phyloP scores from a whole-genome alignment of 1,140 invertebrate species.

The Papilio polyxenes region DNA sequence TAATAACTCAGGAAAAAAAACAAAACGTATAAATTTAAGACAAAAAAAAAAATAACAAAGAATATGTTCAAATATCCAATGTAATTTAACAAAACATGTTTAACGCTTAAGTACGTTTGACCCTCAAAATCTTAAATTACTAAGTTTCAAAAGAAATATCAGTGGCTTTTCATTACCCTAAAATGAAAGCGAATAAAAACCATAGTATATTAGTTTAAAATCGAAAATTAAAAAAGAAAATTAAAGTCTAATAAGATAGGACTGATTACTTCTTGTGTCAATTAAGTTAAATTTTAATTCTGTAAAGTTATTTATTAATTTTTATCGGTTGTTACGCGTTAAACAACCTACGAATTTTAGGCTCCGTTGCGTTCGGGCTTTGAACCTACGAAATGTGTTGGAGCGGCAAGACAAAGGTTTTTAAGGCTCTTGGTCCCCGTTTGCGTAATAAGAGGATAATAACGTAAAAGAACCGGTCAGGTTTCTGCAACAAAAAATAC shows the following conservation, averaged over 20 bases:
- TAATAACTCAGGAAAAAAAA: too few relatives aligned
- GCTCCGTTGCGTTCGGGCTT: constrained; percentile 65
- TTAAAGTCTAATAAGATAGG: not conserved
- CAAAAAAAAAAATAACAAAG: not conserved
- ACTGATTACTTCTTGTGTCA: constrained; percentile 14
- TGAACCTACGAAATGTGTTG: constrained; percentile 70
- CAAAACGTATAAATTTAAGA: not conserved
- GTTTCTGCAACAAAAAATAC: constrained; percentile 46
- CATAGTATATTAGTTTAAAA: not conserved
- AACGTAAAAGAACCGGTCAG: constrained; percentile 62
- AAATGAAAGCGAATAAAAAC: too few relatives aligned
- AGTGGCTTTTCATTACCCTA: too few relatives aligned
- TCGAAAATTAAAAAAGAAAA: not conserved
- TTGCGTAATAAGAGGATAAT: constrained; percentile 62
- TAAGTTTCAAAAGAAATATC: too few relatives aligned
- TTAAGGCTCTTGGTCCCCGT: constrained; percentile 66
- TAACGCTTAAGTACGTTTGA: too few relatives aligned
- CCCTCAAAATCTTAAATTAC: too few relatives aligned
- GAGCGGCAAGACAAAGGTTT: constrained; percentile 77
- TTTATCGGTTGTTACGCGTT: constrained; percentile 35
- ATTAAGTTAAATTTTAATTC: constrained; percentile 37
- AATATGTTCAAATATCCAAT: too few relatives aligned
- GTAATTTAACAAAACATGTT: too few relatives aligned
- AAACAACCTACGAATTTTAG: constrained; percentile 61
- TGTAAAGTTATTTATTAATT: constrained; percentile 34